Evolutionary conservation across 2,797 vertebrate genomes (phyloP).

Genomic region (Aphelocoma californica): DNA sequence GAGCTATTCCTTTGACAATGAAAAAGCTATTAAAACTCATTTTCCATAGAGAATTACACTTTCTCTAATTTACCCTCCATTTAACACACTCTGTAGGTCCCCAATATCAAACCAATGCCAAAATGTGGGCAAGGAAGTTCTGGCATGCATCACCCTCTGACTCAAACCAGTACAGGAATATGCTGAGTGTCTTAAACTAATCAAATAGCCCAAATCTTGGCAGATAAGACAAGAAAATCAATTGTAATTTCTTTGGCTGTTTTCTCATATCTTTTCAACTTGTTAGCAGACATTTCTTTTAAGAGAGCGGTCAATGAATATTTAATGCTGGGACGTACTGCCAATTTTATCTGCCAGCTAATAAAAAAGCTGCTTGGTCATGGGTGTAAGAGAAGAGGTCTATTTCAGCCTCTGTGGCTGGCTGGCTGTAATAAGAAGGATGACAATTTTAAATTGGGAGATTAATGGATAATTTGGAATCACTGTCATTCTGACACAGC

Average conservation of each 20-base stretch:
- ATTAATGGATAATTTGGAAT: slow-evolving; percentile 80
- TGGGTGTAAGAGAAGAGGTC: slow-evolving; percentile 31
- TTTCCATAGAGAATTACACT: background rate
- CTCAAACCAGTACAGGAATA: background rate
- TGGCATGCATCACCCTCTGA: background rate
- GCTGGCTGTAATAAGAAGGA: slow-evolving; percentile 68
- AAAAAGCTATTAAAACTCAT: background rate
- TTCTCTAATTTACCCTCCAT: background rate
- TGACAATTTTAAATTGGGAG: slow-evolving; percentile 76
- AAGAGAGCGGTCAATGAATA: slow-evolving; percentile 58
- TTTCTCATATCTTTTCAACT: slow-evolving; percentile 59
- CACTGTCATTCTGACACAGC: slow-evolving; percentile 69
- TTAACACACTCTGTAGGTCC: background rate
- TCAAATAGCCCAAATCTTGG: slow-evolving; percentile 16
- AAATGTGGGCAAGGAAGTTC: background rate
- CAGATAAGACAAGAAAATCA: slow-evolving; percentile 69
- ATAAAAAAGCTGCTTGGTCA: slow-evolving; percentile 65
- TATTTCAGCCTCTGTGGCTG: slow-evolving; percentile 26
- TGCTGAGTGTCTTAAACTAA: slow-evolving; percentile 30
- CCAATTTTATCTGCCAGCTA: slow-evolving; percentile 64
- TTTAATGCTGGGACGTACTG: slow-evolving; percentile 39
- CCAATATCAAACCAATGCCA: background rate
- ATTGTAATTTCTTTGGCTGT: slow-evolving; percentile 63
- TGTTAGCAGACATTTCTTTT: slow-evolving; percentile 53
- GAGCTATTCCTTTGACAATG: background rate